Evolutionary conservation across 2,888 invertebrate species (phyloP), one percentile per base, ranked within the genome.

Genomic region (Agonopterix heracliana): DNA sequence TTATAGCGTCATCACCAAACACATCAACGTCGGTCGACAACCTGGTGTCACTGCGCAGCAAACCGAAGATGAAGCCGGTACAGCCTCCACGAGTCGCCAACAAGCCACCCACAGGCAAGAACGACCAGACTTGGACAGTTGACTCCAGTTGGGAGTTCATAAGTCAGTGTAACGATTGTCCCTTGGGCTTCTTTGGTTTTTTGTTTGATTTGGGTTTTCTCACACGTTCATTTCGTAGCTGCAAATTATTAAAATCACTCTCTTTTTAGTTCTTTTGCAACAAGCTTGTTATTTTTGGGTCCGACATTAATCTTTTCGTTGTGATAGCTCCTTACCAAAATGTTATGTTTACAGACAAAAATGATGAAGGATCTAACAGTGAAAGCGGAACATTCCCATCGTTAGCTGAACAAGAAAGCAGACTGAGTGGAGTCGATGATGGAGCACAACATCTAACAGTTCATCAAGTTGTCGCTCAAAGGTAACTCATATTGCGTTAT

Each of bases 71-170:
- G 54, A 93, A 93, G 63, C 93, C 94, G 0, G 93, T 95, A 10
- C 91, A 93, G 66, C 93, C 94, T 1, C 95, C 94, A 0, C 89
- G 91, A 58, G 90, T 93, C 60, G 64, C 68, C 47, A 74, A 70
- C 59, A 88, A 86, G 69, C 83, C 83, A 52, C 79, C 85, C 47
- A 69, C 77, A 64, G 82, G 83, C 74, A 91, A 90, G 76, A 89
- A 89, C 63, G 90, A 91, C 69, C 77, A 68, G 52, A 82, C 93
- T 53, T 96, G 96, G 96, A 93, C 95, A 57, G 91, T 96, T 53
- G 96, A 96, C 81, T 95, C 95, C 65, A 95, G 96, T 79, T 96
- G 96, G 96, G 95, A 96, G 78, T 96, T 96, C 76, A 94, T 95
- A 81, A 93, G 94, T 91, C 90, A 90, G 89, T 85, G 69, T 69